Percentiles rank a stretch among this genome's conserved stretches.
Evolutionary conservation across 2,797 vertebrate genomes (phyloP).

Genomic region (Aselliscus stoliczkanus): DNA sequence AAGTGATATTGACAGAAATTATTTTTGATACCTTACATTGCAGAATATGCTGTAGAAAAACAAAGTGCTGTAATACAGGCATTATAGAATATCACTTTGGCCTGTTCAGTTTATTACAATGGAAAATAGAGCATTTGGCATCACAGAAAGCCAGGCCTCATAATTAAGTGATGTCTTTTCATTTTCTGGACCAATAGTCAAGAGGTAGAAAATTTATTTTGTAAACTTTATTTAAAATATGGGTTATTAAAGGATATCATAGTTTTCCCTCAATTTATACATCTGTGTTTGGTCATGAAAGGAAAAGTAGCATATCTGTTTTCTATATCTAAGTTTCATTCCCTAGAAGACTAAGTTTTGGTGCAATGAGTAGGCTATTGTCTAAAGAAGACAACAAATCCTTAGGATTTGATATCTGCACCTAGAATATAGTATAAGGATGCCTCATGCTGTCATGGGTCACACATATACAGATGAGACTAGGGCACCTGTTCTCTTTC

Average conservation of each 20-base stretch:
- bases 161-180: not conserved
- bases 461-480: not conserved
- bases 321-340: not conserved
- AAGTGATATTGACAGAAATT: constrained; percentile 21
- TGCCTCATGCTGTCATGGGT: not conserved
- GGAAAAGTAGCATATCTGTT: not conserved
- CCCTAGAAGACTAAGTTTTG: not conserved
- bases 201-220: not conserved
- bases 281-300: not conserved
- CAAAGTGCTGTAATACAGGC: not conserved
- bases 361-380: not conserved
- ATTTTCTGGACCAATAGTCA: not conserved
- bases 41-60: constrained; percentile 29
- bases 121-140: not conserved
- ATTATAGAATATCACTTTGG: not conserved
- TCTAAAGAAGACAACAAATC: not conserved
- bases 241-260: not conserved
- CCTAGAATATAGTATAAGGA: too few relatives aligned
- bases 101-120: not conserved
- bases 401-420: not conserved
- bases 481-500: not conserved
- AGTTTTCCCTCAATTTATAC: not conserved
- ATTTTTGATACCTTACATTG: constrained; percentile 28
- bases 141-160: not conserved
- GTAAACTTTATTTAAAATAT: not conserved